Conservation (phyloP, 2,888 invertebrate genomes). For the Perizoma flavofasciatum region DNA sequence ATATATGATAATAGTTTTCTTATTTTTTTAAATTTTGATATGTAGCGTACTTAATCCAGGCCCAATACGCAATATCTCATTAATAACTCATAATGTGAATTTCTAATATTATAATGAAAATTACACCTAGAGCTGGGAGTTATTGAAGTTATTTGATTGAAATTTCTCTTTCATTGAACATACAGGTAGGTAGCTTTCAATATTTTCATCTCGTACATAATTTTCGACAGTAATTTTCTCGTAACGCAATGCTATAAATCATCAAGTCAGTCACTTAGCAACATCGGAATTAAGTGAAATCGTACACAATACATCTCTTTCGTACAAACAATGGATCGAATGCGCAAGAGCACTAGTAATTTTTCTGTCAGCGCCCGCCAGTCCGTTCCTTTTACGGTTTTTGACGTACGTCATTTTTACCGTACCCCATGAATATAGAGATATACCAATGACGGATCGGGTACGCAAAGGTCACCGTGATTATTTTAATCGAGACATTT, state of each 20-base stretch:
- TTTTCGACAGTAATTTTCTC: conserved; percentile 43
- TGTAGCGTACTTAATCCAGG: too few relatives aligned
- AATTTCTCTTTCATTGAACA: conserved; percentile 20
- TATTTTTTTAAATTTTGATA: too few relatives aligned
- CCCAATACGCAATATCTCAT: not conserved
- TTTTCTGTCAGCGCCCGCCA: conserved; percentile 63
- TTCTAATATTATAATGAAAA: not conserved
- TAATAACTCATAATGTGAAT: not conserved
- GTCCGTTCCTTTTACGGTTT: conserved; percentile 57
- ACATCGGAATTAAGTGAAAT: conserved; percentile 55
- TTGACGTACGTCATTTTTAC: conserved; percentile 67
- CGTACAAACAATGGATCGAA: conserved; percentile 60
- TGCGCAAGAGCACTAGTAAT: conserved; percentile 50
- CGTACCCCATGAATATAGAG: conserved; percentile 61
- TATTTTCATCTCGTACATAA: conserved; percentile 20
- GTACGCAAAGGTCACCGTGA: conserved; percentile 68
- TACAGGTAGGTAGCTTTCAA: conserved; percentile 14
- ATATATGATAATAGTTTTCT: too few relatives aligned
- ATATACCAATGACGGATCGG: conserved; percentile 66
- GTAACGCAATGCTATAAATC: conserved; percentile 47
- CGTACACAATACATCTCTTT: conserved; percentile 58
- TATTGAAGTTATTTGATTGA: conserved; percentile 8
- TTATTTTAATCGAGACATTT: conserved; percentile 77
- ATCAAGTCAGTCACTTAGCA: conserved; percentile 45
- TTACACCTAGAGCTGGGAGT: not conserved